A percentile compares a stretch with the other conserved stretches of the same genome.
phyloP scores from a whole-genome alignment of 2,113 vertebrate genomes.

The Hypocryptadius cinnamomeus region DNA sequence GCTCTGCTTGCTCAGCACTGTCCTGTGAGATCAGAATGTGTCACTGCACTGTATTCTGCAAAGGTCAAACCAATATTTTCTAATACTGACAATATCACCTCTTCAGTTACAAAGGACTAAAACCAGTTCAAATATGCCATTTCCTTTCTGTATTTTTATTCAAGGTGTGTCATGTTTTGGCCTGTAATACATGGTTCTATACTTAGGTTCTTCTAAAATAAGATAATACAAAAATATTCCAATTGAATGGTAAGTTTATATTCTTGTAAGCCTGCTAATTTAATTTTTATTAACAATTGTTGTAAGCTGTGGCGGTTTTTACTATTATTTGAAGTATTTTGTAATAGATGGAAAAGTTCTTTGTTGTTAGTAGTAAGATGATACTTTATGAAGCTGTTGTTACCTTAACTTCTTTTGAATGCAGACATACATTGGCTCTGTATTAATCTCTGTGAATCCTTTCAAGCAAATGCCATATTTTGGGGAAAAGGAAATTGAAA shows the following conservation, averaged over 20 bases:
- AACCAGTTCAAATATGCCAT: not conserved
- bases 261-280: not conserved
- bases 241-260: not conserved
- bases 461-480: conserved; percentile 99
- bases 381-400: not conserved
- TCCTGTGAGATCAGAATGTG: not conserved
- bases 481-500: conserved; percentile 95
- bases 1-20: not conserved
- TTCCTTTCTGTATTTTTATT: conserved; percentile 19
- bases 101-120: not conserved
- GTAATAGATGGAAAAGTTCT: not conserved
- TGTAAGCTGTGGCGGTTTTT: not conserved
- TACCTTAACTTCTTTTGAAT: conserved; percentile 74
- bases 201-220: not conserved
- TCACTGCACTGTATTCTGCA: not conserved
- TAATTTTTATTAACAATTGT: not conserved
- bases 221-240: not conserved
- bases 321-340: not conserved
- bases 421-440: conserved; percentile 96
- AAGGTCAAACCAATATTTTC: not conserved
- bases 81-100: not conserved
- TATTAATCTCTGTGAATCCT: conserved; percentile 96
- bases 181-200: not conserved
- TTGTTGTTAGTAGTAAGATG: not conserved
- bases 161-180: not conserved